A percentile compares a stretch with the other conserved stretches of the same genome.
These are phyloP conservation scores for Oreochromis spilurus DNA, from an alignment of 2,113 vertebrate genomes.

Conservation along the genomic window DNA sequence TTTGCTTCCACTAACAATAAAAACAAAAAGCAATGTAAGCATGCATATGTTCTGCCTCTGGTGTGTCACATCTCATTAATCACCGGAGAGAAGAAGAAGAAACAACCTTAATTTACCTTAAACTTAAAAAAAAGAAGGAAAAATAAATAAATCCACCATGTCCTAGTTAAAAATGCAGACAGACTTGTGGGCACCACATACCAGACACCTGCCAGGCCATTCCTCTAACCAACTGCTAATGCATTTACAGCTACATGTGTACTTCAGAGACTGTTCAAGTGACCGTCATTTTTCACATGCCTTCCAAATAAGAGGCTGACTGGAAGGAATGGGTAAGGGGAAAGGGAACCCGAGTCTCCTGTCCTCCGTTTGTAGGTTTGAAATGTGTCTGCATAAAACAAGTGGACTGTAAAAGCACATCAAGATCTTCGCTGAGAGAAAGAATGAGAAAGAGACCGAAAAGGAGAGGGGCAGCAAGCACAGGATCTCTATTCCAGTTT, in stretches of 20 bases:
- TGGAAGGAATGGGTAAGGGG: background rate
- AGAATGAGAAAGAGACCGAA: background rate
- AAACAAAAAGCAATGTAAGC: background rate
- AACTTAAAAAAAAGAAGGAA: background rate
- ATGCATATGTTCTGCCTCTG: background rate
- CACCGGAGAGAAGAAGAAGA: background rate
- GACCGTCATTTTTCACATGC: background rate
- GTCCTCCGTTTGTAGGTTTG: background rate
- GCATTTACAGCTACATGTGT: background rate
- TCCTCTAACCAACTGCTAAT: background rate
- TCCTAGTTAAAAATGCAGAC: background rate
- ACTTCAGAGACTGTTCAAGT: background rate
- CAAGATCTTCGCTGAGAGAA: background rate
- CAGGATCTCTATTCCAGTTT: conserved; percentile 17
- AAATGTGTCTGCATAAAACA: background rate
- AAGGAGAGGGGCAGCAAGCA: background rate
- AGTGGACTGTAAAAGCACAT: background rate
- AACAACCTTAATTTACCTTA: background rate
- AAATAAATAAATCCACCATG: background rate
- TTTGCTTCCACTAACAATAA: background rate
- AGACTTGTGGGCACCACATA: background rate
- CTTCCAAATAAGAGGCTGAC: background rate
- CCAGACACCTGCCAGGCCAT: background rate
- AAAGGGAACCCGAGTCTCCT: background rate
- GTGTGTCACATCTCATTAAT: background rate